A percentile compares a stretch with the other conserved stretches of the same genome.
phyloP scores from a whole-genome alignment of 2,888 invertebrate genomes.

The Phortica okadai region DNA sequence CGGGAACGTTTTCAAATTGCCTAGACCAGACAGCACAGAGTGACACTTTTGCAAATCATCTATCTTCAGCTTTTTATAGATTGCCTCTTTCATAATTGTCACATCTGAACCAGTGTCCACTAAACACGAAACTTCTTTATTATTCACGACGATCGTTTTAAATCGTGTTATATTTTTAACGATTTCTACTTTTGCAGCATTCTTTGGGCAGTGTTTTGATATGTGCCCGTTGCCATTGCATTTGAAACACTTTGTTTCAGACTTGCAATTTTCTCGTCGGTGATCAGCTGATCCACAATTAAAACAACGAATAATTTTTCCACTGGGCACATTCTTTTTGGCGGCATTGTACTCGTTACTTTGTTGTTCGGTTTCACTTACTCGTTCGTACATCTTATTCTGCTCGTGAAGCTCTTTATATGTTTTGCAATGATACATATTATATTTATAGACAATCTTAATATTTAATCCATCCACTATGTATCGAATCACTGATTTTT shows the following conservation, averaged over 20 bases:
- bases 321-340: not conserved
- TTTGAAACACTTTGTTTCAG: too few species aligned
- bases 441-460: conserved; percentile 27
- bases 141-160: not conserved
- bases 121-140: too few species aligned
- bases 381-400: conserved; percentile 46
- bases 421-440: conserved; percentile 41
- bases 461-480: conserved; percentile 36
- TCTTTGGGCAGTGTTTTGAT: too few species aligned
- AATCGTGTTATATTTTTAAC: conserved; percentile 6
- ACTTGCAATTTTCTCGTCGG: too few species aligned
- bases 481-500: too few species aligned
- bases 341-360: not conserved
- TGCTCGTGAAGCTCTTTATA: conserved; percentile 18
- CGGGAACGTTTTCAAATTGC: not conserved
- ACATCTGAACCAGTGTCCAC: conserved; percentile 32
- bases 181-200: not conserved
- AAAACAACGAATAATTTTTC: too few species aligned
- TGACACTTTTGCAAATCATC: not conserved
- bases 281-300: too few species aligned
- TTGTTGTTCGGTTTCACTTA: not conserved
- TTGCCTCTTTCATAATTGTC: conserved; percentile 23
- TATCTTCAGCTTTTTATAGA: conserved; percentile 4
- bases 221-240: not conserved
- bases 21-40: conserved; percentile 2